Evolutionary conservation across 2,113 vertebrate genomes (phyloP), one percentile per base, ranked within the genome.

Genomic region (Neolamprologus ventralis): DNA sequence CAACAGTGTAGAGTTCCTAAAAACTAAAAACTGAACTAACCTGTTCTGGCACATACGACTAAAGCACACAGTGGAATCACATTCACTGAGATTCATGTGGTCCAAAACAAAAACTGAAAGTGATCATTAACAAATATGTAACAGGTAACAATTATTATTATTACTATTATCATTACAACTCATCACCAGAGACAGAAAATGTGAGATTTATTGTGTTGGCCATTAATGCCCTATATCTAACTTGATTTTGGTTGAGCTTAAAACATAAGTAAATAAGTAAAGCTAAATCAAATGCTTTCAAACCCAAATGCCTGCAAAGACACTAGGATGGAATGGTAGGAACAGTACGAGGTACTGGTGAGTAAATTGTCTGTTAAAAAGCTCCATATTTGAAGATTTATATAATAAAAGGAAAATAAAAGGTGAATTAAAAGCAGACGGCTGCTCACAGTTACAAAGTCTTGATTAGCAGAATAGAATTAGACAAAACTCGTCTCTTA

Each of bases 311-410:
- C 0, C 71, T 19, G 71, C 71, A 78, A 47, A 75, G 13, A 47
- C 16, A 45, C 71, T 47, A 47, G 26, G 42, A 10, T 28, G 23
- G 0, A 47, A 47, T 3, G 21, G 16, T 1, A 31, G 23, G 14
- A 75, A 49, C 6, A 1, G 42, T 0, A 28, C 1, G 21, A 73
- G 65, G 65, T 0, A 47, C 71, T 1, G 71, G 3, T 49, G 16
- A n/a, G 23, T 28, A 78, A 78, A 31, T 0, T 12, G 71, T 19
- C 6, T 26, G 45, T n/a, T 49, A 49, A 78, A 78, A 78, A 78
- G 23, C 71, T 28, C 45, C 71, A 31, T 47, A 78, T 11, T 47
- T 31, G 16, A 75, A 75, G 42, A 75, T 47, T 47, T 28, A 12
- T 75, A 28, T 75, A 49, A 17, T 2, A 49, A 63, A 37, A 65